A percentile compares a stretch with the other conserved stretches of the same genome.
Conservation (phyloP, 2,113 vertebrate species). For the Boulengeromyrus knoepffleri region DNA sequence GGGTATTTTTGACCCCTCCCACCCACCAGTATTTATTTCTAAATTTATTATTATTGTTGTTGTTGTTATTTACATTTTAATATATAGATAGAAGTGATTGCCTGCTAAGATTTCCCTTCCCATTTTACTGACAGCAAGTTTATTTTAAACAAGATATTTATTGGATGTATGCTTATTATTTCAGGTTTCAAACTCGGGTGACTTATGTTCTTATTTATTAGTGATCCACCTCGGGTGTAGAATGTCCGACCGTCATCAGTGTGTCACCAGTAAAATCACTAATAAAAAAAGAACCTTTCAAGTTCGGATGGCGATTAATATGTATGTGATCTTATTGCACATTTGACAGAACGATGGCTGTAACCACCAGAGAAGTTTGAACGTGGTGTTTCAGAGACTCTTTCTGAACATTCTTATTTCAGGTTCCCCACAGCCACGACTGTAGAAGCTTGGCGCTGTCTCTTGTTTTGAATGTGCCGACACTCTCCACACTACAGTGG, state of each 20-base stretch:
- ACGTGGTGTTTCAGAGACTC: background rate
- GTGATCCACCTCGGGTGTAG: background rate
- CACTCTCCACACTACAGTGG: background rate
- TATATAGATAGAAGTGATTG: background rate
- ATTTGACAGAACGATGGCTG: background rate
- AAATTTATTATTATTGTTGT: background rate
- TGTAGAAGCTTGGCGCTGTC: background rate
- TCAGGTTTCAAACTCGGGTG: background rate
- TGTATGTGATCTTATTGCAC: background rate
- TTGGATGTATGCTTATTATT: background rate
- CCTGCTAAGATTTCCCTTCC: background rate
- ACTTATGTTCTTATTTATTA: background rate
- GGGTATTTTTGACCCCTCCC: conserved; percentile 26
- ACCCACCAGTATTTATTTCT: background rate
- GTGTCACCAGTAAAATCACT: background rate
- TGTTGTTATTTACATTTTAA: background rate
- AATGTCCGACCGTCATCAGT: background rate
- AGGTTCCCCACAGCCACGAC: background rate
- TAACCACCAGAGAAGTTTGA: background rate
- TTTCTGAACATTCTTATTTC: background rate
- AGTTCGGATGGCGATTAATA: background rate
- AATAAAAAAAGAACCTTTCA: background rate
- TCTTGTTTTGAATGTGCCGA: background rate
- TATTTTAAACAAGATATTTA: background rate
- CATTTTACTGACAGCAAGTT: background rate